Base-by-base conservation (phyloP, 2,888 invertebrate species). In the Dasypolia templi region DNA sequence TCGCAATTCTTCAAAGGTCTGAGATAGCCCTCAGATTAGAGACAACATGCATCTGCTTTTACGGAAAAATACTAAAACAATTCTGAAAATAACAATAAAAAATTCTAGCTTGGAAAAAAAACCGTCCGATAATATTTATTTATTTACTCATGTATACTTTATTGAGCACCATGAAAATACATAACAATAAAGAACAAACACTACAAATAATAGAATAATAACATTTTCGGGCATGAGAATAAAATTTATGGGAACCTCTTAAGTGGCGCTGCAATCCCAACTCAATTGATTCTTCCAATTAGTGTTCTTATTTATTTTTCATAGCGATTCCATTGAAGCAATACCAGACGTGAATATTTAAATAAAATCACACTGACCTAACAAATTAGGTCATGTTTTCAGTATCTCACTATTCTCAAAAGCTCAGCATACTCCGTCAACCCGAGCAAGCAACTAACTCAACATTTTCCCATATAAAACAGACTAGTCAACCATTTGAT, bases 391-490 rank as follows among this genome's bases (percentile, higher is more conserved):
- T 17, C 17, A 29, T 9, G 7, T 55, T 29, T 26, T 53, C 17
- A 26, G 26, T 26, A 26, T 2, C 22, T 44, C 2, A n/a, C 17
- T 35, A 35, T 58, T 35, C 17, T 2, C 29, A 32, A 46, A 32
- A 46, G 5, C 42, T 14, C 26, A 56, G 39, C 39, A 7, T 58
- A 39, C 14, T 12, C 19, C 22, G 1, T 12, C 5, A 22, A 22
- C 9, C 0, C 42, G 14, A 58, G 22, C 9, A 9, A 39, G 29
- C 3, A n/a, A 56, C 19, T n/a, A 19, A 46, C 22, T 49, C 39
- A 75, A 46, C 66, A 70, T 68, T 72, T 82, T 79, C 70, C 44
- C 65, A 79, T 65, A 58, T 75, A 49, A 65, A 71, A 51, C 49
- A 53, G 14, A 39, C 42, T 65, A 61, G 67, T 44, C 14, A 58